These are phyloP conservation scores for Gadopsis marmoratus DNA, from an alignment of 2,797 vertebrate genomes.

Conservation along the genomic window DNA sequence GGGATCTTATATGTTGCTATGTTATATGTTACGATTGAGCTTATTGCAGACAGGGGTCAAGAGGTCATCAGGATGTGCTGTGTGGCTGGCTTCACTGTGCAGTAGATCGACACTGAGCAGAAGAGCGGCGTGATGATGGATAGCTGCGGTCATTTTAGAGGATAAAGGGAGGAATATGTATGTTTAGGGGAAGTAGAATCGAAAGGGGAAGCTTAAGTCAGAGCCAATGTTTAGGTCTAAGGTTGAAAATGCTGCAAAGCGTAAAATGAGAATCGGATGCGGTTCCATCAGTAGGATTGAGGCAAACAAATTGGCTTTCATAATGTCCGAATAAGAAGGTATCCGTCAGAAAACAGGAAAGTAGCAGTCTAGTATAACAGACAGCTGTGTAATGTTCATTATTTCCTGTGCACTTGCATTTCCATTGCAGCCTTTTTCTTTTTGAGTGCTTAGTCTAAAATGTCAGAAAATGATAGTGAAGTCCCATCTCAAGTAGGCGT, in stretches of 20 bases:
- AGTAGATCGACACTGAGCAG: background rate
- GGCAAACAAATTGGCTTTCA: too few species aligned
- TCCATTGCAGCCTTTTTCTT: too few species aligned
- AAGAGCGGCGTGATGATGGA: background rate
- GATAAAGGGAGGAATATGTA: background rate
- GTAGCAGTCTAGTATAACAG: too few species aligned
- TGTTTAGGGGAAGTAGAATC: background rate
- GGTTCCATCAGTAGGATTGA: too few species aligned
- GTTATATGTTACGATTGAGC: too few species aligned
- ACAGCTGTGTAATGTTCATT: background rate
- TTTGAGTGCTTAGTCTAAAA: background rate
- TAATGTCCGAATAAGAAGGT: too few species aligned
- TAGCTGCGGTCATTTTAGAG: background rate
- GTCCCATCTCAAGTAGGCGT: background rate
- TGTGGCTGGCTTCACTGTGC: background rate
- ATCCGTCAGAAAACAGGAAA: background rate
- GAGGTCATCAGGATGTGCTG: slow-evolving; percentile 3
- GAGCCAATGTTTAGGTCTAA: background rate
- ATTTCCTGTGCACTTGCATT: too few species aligned
- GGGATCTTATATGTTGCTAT: background rate
- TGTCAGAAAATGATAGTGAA: background rate
- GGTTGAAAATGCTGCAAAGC: background rate
- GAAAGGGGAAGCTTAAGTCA: background rate
- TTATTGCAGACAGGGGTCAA: background rate
- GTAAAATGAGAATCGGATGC: background rate